phyloP scores from a whole-genome alignment of 2,888 invertebrate species.

The Cheilosia scutellata region DNA sequence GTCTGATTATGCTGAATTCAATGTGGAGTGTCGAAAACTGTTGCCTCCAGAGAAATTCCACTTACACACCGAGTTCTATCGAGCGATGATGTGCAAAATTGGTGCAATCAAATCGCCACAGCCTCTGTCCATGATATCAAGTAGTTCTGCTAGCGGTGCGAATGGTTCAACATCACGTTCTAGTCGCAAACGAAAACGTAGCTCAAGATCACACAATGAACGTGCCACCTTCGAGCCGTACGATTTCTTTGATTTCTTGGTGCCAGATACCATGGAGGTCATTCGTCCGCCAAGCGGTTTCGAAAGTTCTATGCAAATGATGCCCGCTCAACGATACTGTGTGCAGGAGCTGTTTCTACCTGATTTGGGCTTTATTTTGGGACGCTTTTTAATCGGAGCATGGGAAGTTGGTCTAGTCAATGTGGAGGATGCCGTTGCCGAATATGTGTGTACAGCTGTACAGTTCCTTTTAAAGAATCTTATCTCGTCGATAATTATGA shows the following conservation, averaged over 20 bases:
- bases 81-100: constrained; percentile 92
- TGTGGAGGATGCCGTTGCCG: constrained; percentile 92
- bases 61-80: constrained; percentile 93
- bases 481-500: constrained; percentile 90
- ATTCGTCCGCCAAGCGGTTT: constrained; percentile 80
- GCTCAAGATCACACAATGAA: constrained; percentile 85
- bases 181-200: constrained; percentile 85
- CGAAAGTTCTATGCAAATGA: constrained; percentile 79
- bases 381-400: constrained; percentile 92
- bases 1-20: constrained; percentile 93
- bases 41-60: constrained; percentile 90
- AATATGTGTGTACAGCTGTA: constrained; percentile 92
- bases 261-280: constrained; percentile 83
- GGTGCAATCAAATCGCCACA: constrained; percentile 80
- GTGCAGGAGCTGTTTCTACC: constrained; percentile 92
- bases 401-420: constrained; percentile 96
- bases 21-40: constrained; percentile 90
- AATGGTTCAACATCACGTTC: constrained; percentile 79
- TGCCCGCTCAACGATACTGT: constrained; percentile 85
- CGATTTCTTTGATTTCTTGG: constrained; percentile 87
- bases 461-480: constrained; percentile 93
- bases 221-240: constrained; percentile 87
- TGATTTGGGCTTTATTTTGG: constrained; percentile 92
- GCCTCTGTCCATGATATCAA: constrained; percentile 58
- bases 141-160: constrained; percentile 75